These are phyloP conservation scores for Hydraecia micacea DNA, from an alignment of 2,888 invertebrate species.

Conservation along the genomic window DNA sequence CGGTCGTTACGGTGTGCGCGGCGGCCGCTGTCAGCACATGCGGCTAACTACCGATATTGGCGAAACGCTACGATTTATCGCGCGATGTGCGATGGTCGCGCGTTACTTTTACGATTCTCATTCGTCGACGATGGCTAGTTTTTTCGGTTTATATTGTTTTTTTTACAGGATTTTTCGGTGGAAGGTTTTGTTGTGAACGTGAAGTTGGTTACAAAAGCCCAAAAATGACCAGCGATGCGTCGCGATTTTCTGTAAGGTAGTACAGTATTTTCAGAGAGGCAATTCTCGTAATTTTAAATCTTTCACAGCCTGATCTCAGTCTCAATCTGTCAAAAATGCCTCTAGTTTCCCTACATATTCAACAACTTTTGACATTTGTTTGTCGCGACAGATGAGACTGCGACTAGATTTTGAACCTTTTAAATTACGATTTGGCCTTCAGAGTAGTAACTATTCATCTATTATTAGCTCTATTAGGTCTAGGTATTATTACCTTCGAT, in stretches of 20 bases:
- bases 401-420: too few species aligned
- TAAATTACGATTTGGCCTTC: too few species aligned
- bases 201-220: background rate
- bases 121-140: constrained; percentile 24
- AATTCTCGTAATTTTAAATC: background rate
- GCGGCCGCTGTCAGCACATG: constrained; percentile 58
- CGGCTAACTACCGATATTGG: constrained; percentile 61
- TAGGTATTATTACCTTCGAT: too few species aligned
- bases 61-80: constrained; percentile 63
- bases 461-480: too few species aligned
- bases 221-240: background rate
- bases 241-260: background rate
- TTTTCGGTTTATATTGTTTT: constrained; percentile 11
- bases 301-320: too few species aligned
- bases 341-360: too few species aligned
- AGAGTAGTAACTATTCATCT: constrained; percentile 1
- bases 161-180: background rate
- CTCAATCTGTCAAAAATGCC: too few species aligned
- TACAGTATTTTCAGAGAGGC: background rate
- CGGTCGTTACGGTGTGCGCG: constrained; percentile 48
- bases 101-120: constrained; percentile 54
- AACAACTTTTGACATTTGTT: too few species aligned
- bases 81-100: constrained; percentile 30
- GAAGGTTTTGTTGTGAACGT: background rate
- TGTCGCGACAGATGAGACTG: too few species aligned